These are phyloP conservation scores for Stenolophus ochropezus DNA, from an alignment of 2,888 invertebrate genomes.

Conservation along the genomic window DNA sequence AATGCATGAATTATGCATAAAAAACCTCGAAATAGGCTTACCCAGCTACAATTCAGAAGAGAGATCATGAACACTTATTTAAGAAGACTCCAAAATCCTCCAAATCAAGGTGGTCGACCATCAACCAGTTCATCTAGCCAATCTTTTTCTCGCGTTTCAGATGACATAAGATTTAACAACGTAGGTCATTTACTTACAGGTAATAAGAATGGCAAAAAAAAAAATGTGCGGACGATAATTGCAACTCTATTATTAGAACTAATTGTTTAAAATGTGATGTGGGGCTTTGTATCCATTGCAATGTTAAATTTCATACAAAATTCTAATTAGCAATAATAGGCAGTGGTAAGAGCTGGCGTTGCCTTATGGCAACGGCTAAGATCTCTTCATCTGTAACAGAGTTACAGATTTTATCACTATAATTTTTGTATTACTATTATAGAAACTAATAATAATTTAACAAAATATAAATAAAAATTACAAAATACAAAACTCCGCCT, in stretches of 20 bases:
- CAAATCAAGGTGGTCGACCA: conserved; percentile 8
- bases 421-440: too few species aligned
- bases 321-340: too few species aligned
- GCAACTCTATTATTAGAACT: conserved; percentile 17
- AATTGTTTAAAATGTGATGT: conserved; percentile 45
- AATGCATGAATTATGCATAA: conserved; percentile 25
- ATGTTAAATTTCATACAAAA: background rate
- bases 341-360: conserved; percentile 16
- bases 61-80: conserved; percentile 42
- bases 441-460: too few species aligned
- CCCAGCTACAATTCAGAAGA: conserved; percentile 25
- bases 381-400: too few species aligned
- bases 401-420: too few species aligned
- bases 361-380: background rate
- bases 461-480: too few species aligned
- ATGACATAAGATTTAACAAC: conserved; percentile 16
- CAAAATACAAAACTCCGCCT: too few species aligned
- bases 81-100: background rate
- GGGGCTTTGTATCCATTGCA: conserved; percentile 27
- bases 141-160: background rate
- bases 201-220: conserved; percentile 14
- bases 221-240: conserved; percentile 34
- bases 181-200: conserved; percentile 3
- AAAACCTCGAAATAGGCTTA: background rate
- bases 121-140: background rate